Evolutionary conservation across 2,888 invertebrate species (phyloP), one percentile per base, ranked within the genome.

Genomic region (Julus scanicus): DNA sequence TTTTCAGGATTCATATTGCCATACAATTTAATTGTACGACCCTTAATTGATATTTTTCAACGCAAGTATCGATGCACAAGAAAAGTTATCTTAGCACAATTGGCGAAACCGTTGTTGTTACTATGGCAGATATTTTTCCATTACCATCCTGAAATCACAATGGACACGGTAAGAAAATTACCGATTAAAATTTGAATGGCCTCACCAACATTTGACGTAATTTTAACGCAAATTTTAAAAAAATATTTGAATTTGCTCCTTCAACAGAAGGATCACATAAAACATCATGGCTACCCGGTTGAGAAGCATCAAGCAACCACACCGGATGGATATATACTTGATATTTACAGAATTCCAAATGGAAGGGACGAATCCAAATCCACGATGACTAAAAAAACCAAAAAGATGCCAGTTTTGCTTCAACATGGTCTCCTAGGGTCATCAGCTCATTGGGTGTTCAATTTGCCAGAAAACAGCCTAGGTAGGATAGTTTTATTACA

Each of bases 361-460:
- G 91, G 91, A 49, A 48, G 29, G 11, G 29, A 71, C 48, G 48
- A 48, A 80, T 9, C 6, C 0, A 29, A 29, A 20, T 71, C 71
- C n/a, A 17, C 40, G 15, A 4, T 40, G 13, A 49, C 9, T 4
- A 57, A 9, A 15, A 88, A 11, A 11, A n/a, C 40, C 17, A 63
- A 39, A 15, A 88, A 84, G 44, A 87, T 88, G 37, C 91, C 91
- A 0, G 89, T 94, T 91, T 93, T 96, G 89, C 92, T 97, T 63
- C 96, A 97, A 91, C 97, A 97, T 91, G 98, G 98, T 0, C 92
- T 98, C 2, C 92, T 96, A 0, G 94, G 95, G 11, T 95, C 95
- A 90, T 96, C 97, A 0, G 94, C 95, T 0, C 95, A 96, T 92
- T 98, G 96, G 96, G 93, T 97, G 1, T 92, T 95, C 11, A 93